Base-by-base conservation (phyloP, 2,797 vertebrate species). In the Periophthalmus magnuspinnatus region DNA sequence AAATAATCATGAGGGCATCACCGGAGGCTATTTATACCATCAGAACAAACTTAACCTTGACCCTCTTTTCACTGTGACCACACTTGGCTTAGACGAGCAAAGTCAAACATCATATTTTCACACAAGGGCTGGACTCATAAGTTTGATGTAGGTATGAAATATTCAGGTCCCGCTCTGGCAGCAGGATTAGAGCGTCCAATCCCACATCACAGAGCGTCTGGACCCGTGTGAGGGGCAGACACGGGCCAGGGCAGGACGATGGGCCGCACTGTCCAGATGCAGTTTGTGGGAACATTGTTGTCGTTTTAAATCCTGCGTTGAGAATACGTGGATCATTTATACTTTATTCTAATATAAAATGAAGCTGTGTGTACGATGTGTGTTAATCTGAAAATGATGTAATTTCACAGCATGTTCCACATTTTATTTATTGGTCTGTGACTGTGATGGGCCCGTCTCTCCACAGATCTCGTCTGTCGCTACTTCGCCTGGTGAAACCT, bases 11-110 rank as follows among this genome's bases (percentile, higher is more conserved):
- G 72, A 76, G 83, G 77, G 83, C 81, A 78, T 86, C 74, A 66
- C 56, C 65, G 81, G 74, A 59, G 50, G 59, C 83, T 87, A 87
- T 89, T 88, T 87, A 81, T 86, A 88, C 69, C 78, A 69, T n/a
- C 70, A 32, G 68, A 78, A 71, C 75, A 85, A 82, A 88, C 84
- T 86, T 87, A 90, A 90, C 90, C 88, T 88, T 91, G 87, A 88
- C 87, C 86, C 86, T 72, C 67, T 87, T 83, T 69, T 76, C 72
- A 70, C 81, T 72, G 57, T 76, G 67, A 81, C 81, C 79, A 65
- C 78, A 34, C 70, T 77, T 33, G 63, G 67, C 68, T 67, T 74
- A 33, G 59, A 72, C 58, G 33, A 72, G 78, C 75, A 74, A 65
- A 85, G 76, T 84, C 81, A 86, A 78, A 78, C 78, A 74, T 85